Percentiles rank a stretch among this genome's conserved stretches.
Conservation (phyloP, 1,140 invertebrate species). For the Manduca sexta region DNA sequence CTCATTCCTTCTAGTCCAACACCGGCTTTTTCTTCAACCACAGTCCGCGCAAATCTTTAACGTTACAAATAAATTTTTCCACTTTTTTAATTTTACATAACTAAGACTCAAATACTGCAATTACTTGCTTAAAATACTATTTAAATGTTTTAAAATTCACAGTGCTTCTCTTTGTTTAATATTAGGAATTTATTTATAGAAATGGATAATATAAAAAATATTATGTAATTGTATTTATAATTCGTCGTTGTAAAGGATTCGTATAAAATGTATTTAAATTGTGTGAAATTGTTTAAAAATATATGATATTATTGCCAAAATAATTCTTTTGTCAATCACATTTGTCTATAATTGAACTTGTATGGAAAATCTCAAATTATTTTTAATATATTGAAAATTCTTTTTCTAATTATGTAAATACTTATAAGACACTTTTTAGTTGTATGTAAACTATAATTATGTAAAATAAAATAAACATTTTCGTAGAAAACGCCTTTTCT, state of each 20-base stretch:
- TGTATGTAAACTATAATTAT: slow-evolving; percentile 36
- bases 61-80: background rate
- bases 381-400: slow-evolving; percentile 32
- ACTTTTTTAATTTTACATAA: no score
- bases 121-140: no score
- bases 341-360: slow-evolving; percentile 3
- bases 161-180: no score
- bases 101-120: no score
- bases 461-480: slow-evolving; percentile 64
- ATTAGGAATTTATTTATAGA: no score
- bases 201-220: no score
- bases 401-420: slow-evolving; percentile 55
- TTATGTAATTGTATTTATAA: no score
- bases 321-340: background rate
- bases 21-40: no score
- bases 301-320: background rate
- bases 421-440: slow-evolving; percentile 41
- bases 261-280: no score
- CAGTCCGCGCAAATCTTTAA: background rate
- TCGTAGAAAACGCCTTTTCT: slow-evolving; percentile 41
- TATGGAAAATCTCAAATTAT: slow-evolving; percentile 31
- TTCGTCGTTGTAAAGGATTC: no score
- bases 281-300: background rate
- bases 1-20: background rate
- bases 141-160: no score